These are phyloP conservation scores for Cosmopolites sordidus DNA, from an alignment of 2,888 invertebrate species.

Conservation along the genomic window DNA sequence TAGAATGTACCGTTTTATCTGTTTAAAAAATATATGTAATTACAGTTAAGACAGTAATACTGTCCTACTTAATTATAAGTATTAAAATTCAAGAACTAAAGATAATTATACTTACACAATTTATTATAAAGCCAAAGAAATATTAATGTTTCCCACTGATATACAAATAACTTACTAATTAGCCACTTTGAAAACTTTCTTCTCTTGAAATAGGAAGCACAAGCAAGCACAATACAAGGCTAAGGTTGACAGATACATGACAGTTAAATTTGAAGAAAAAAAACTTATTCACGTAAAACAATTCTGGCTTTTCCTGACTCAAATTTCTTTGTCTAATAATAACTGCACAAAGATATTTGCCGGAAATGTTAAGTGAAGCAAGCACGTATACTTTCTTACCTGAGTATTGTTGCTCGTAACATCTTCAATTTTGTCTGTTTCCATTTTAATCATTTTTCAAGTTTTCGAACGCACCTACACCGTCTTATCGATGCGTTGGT, in stretches of 20 bases:
- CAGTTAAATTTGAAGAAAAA: conserved; percentile 23
- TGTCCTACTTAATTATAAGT: conserved; percentile 11
- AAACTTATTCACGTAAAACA: conserved; percentile 19
- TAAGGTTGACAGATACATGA: conserved; percentile 26
- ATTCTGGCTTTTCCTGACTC: conserved; percentile 9
- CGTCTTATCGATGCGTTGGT: conserved; percentile 6
- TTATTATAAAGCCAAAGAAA: too few species aligned
- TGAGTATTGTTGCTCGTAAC: conserved; percentile 61
- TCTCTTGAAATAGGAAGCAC: conserved; percentile 16
- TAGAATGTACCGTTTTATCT: conserved; percentile 18
- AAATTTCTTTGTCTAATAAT: too few species aligned
- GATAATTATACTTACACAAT: too few species aligned
- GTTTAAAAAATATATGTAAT: conserved; percentile 8
- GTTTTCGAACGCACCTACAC: conserved; percentile 9
- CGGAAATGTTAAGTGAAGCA: too few species aligned
- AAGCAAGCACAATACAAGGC: conserved; percentile 20
- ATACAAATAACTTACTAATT: too few species aligned
- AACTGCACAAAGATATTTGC: too few species aligned
- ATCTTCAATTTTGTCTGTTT: conserved; percentile 88
- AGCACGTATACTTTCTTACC: conserved; percentile 46
- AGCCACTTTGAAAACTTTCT: conserved; percentile 12
- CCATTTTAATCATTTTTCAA: conserved; percentile 73
- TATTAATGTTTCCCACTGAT: too few species aligned
- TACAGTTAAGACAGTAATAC: conserved; percentile 20
- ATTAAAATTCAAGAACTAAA: too few species aligned